These are phyloP conservation scores for Cephus pulcher DNA, from an alignment of 2,888 invertebrate species.

Conservation along the genomic window DNA sequence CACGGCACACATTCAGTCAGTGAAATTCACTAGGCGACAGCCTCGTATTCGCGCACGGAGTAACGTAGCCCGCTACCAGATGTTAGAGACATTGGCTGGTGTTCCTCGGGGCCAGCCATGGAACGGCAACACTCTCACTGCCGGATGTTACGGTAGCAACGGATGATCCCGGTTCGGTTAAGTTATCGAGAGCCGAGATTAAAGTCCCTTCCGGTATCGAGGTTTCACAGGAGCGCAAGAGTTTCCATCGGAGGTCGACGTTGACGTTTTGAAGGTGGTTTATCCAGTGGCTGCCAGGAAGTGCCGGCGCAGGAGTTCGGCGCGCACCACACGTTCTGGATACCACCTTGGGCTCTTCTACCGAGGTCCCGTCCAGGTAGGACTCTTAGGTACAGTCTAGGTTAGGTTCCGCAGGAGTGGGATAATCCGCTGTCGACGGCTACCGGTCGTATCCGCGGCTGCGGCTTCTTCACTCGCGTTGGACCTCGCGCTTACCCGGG, in stretches of 20 bases:
- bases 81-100: slow-evolving; percentile 16
- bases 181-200: not conserved
- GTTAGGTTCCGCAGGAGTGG: not conserved
- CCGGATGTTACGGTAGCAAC: not conserved
- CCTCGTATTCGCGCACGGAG: not conserved
- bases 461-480: slow-evolving; percentile 12
- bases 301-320: not conserved
- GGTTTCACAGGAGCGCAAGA: not conserved
- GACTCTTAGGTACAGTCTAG: not conserved
- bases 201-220: not conserved
- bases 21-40: slow-evolving; percentile 1
- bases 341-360: not conserved
- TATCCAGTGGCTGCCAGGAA: not conserved
- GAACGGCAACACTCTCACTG: slow-evolving; percentile 7
- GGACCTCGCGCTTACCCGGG: slow-evolving; percentile 8
- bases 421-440: not conserved
- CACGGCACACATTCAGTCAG: slow-evolving; percentile 3
- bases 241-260: not conserved
- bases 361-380: not conserved
- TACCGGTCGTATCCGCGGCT: not conserved
- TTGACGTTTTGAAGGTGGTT: not conserved
- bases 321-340: not conserved
- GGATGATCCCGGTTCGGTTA: not conserved
- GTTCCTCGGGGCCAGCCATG: slow-evolving; percentile 11
- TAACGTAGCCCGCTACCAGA: not conserved